Evolutionary conservation across 1,140 invertebrate genomes (phyloP), one percentile per base, ranked within the genome.

Genomic region (Heliconius nattereri): DNA sequence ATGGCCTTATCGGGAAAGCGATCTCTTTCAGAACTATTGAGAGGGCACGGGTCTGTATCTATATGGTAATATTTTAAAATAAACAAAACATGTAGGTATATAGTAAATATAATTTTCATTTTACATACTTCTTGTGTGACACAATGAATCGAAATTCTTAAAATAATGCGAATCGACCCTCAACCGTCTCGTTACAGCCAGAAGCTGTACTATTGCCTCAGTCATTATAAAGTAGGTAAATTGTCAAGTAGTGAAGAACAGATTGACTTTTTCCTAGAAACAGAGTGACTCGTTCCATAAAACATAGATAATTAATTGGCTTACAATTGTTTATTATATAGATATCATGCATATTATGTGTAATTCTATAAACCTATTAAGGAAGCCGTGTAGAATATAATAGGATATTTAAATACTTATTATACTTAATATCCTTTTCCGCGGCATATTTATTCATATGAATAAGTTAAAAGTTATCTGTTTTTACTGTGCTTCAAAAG

Each of bases 31-130:
- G 54, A 16, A 66, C 20, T 29, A 66, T 26, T 66, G 60, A 66
- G 54, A 57, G n/a, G 54, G 23, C 13, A 29, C 13, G 60, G 23
- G 60, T 6, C 57, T 66, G n/a, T 66, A 66, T 66, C 11, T 66
- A 66, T 66, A 6, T 19, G 60, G 60, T 29, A 66, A 66, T 66
- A 66, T 66, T 29, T 66, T 66, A 26, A 29, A 66, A 66, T 66
- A 66, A 5, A 13, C 23, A 66, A 26, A 66, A 13, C 3, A 66
- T 66, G 29, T 9, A 66, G 2, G 8, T 57, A 57, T 3, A 57
- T 57, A 57, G 13, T 57, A 11, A 8, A 57, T n/a, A 57, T n/a
- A n/a, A 20, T 52, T 19, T 52, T 2, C 6, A 52, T 19, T 6
- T 52, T 20, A 52, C 7, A 52, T 16, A 52, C 13, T n/a, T n/a